Percentiles rank a stretch among this genome's conserved stretches.
Conservation (phyloP, 2,797 vertebrate species). For the Notamacropus eugenii region DNA sequence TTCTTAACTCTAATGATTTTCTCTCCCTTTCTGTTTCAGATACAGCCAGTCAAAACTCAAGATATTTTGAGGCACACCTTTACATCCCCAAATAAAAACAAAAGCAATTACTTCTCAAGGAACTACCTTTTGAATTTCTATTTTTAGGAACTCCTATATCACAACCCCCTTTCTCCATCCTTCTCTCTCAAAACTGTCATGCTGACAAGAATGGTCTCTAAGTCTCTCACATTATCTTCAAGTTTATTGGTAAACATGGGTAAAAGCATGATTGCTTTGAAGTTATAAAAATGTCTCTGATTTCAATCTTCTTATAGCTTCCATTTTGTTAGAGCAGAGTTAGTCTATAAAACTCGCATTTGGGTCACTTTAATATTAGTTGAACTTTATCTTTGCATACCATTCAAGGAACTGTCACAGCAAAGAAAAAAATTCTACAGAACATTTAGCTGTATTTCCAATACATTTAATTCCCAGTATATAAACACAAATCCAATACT, state of each 20-base stretch:
- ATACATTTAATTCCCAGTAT: constrained; percentile 52
- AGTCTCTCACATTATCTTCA: constrained; percentile 2
- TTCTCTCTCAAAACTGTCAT: constrained; percentile 20
- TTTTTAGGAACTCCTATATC: neutral
- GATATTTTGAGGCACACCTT: neutral
- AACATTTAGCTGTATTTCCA: constrained; percentile 33
- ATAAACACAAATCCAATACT: constrained; percentile 35
- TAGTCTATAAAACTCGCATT: constrained; percentile 20
- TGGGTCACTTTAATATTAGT: constrained; percentile 17
- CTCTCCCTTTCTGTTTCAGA: neutral
- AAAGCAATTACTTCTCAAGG: neutral
- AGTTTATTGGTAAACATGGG: neutral
- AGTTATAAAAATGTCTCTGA: constrained; percentile 30
- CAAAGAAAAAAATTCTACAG: constrained; percentile 34
- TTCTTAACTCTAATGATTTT: neutral
- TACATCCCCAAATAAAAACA: constrained; percentile 1
- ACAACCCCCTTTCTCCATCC: neutral
- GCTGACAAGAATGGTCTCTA: neutral
- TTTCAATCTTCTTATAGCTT: constrained; percentile 42
- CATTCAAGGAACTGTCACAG: constrained; percentile 41
- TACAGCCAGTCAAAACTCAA: neutral
- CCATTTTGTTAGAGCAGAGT: neutral
- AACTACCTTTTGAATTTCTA: neutral
- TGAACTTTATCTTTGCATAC: constrained; percentile 17
- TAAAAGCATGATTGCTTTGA: constrained; percentile 18